These are phyloP conservation scores for Lithosia quadra DNA, from an alignment of 2,888 invertebrate genomes.

Conservation along the genomic window DNA sequence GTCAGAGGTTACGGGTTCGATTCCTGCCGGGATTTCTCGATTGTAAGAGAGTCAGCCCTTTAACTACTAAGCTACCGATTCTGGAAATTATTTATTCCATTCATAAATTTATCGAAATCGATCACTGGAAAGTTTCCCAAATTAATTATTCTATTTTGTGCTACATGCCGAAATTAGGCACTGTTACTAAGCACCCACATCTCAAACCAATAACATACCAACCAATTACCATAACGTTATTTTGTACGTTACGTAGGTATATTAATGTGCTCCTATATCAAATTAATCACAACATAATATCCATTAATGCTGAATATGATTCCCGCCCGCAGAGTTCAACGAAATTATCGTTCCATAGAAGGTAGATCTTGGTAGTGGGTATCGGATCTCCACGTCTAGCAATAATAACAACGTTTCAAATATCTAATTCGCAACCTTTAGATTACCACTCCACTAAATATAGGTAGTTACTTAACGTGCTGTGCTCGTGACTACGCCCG, in stretches of 20 bases:
- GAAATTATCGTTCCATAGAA: background rate
- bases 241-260: background rate
- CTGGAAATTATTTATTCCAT: too few relatives aligned
- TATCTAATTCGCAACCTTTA: background rate
- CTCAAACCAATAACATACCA: background rate
- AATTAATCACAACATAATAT: slow-evolving; percentile 8
- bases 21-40: too few relatives aligned
- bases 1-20: background rate
- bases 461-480: too few relatives aligned
- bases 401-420: background rate
- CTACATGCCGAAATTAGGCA: too few relatives aligned
- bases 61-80: too few relatives aligned
- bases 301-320: background rate
- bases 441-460: background rate
- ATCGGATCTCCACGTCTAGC: background rate
- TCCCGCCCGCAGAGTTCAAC: background rate
- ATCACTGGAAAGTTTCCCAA: background rate
- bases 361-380: background rate
- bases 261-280: background rate
- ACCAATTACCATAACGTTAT: slow-evolving; percentile 2
- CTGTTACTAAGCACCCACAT: slow-evolving; percentile 6
- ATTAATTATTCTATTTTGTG: background rate
- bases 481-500: too few relatives aligned
- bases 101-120: background rate
- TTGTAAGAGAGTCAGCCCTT: too few relatives aligned